Evolutionary conservation across 1,140 invertebrate genomes (phyloP).

Genomic region (Ips typographus): DNA sequence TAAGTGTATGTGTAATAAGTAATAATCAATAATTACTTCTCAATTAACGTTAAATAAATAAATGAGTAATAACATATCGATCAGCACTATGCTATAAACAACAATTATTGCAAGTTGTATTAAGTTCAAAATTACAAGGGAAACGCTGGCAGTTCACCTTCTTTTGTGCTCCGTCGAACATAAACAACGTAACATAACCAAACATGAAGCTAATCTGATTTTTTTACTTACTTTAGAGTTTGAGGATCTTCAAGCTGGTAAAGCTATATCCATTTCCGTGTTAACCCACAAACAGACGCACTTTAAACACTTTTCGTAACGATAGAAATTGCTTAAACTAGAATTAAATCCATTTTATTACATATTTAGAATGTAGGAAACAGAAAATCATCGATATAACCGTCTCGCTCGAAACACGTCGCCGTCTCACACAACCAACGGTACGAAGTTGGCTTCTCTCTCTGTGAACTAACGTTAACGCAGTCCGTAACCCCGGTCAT

Average conservation of each 20-base stretch:
- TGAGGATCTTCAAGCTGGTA: not conserved
- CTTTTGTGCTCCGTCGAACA: not conserved
- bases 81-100: not conserved
- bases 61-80: too few relatives aligned
- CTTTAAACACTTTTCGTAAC: not conserved
- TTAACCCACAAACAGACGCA: not conserved
- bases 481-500: too few relatives aligned
- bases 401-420: slow-evolving; percentile 3
- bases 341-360: not conserved
- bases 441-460: not conserved
- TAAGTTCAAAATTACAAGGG: not conserved
- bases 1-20: not conserved
- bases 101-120: not conserved
- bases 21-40: not conserved
- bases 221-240: not conserved
- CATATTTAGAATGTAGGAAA: not conserved
- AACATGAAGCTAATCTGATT: not conserved
- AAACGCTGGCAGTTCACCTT: not conserved
- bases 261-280: not conserved
- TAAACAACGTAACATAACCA: slow-evolving; percentile 3
- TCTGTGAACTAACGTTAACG: too few relatives aligned
- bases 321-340: not conserved
- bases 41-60: too few relatives aligned
- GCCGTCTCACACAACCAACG: slow-evolving; percentile 2
- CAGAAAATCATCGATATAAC: not conserved